Evolutionary conservation across 2,888 invertebrate genomes (phyloP).

Genomic region (Limulus polyphemus): DNA sequence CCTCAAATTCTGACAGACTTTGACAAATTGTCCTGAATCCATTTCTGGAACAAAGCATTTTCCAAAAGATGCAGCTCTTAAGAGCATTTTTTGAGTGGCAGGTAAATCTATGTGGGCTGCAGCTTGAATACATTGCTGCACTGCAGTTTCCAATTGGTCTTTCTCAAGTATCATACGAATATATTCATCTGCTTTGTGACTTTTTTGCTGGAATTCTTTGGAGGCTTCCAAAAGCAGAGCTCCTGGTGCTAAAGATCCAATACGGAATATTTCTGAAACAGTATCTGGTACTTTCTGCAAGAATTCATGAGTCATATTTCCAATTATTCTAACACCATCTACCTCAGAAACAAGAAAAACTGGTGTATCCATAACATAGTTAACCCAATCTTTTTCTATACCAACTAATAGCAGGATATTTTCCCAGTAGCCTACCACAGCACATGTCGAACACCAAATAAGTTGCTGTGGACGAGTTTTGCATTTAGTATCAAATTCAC

Average conservation of each 20-base stretch:
- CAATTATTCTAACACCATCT: slow-evolving; percentile 78
- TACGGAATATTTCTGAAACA: slow-evolving; percentile 45
- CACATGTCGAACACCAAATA: slow-evolving; percentile 78
- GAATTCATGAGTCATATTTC: slow-evolving; percentile 68
- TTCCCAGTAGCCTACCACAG: slow-evolving; percentile 76
- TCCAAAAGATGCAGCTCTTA: slow-evolving; percentile 85
- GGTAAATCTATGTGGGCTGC: slow-evolving; percentile 76
- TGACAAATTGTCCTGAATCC: slow-evolving; percentile 51
- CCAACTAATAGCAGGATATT: slow-evolving; percentile 56
- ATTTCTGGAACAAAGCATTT: slow-evolving; percentile 68
- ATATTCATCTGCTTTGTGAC: slow-evolving; percentile 86
- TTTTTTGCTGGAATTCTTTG: slow-evolving; percentile 76
- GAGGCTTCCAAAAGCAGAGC: slow-evolving; percentile 84
- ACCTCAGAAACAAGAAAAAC: slow-evolving; percentile 74
- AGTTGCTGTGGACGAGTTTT: slow-evolving; percentile 61
- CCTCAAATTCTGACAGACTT: slow-evolving; percentile 68
- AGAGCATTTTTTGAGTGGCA: slow-evolving; percentile 72
- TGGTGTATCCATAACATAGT: slow-evolving; percentile 54
- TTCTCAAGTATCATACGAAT: slow-evolving; percentile 62
- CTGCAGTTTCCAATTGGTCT: slow-evolving; percentile 62
- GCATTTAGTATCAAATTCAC: slow-evolving; percentile 64
- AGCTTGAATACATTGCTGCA: slow-evolving; percentile 80
- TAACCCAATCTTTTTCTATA: slow-evolving; percentile 37
- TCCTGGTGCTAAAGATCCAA: slow-evolving; percentile 82
- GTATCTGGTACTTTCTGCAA: slow-evolving; percentile 55